Base-by-base conservation (phyloP, 2,113 vertebrate genomes). In the Taxidea taxus region DNA sequence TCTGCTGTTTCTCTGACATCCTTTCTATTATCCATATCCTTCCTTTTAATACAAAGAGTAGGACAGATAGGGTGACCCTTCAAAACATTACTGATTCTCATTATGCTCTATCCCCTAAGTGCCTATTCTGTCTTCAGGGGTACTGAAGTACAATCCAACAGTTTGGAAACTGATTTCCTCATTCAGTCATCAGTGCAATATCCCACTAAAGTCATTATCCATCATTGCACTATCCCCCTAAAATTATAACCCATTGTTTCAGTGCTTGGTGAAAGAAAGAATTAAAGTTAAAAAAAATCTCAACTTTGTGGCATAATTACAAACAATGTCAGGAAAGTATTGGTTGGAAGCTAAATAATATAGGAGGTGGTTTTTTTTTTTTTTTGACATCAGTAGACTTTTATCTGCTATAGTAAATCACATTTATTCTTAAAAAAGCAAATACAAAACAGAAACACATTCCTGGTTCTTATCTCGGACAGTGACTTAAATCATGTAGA, bases 391-490 rank as follows among this genome's bases (percentile, higher is more conserved):
- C 56, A 54, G 25, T 56, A 96, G 68, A 80, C 27, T 78, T 95
- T 68, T 78, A 94, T 92, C 39, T 93, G 23, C 44, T 89, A 14
- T 9, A 42, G 31, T 23, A 95, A 81, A 83, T 62, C 31, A 56
- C 14, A 4, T 93, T 56, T 97, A 44, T 77, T 93, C 74, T 70
- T 70, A 49, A 68, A 62, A 87, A 87, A 72, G 25, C 91, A 64
- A 90, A 88, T 74, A 29, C 54, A 62, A 62, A 74, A 23, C 11
- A 68, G 25, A 34, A 84, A 62, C 37, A 27, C 18, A 21, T 66
- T 96, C 29, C 15, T 37, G 51, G 34, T 27, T 96, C 62, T 97
- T 95, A 94, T 94, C 87, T 86, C 21, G 3, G 18, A 37, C 39
- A 68, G 42, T 15, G 54, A 85, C 87, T 89, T 97, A 85, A 96